Base-by-base conservation (phyloP, 2,888 invertebrate species). In the Lutraria lutraria region DNA sequence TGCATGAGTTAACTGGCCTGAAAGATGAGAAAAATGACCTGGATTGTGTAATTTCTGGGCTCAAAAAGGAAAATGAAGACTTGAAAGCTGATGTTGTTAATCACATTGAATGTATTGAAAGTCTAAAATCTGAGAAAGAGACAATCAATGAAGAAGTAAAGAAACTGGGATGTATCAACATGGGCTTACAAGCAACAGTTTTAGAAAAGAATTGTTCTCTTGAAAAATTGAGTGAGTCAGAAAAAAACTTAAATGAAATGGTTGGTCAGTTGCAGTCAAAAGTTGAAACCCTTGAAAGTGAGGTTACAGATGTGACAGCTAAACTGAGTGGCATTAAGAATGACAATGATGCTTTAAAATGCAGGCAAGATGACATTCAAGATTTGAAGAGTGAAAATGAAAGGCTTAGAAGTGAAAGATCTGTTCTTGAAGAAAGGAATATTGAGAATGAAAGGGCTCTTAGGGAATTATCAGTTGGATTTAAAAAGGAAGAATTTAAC, bases 361-460 rank as follows among this genome's bases (percentile, higher is more conserved):
- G 19, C 52, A 29, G 25, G 21, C 4, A 29, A 31, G 34, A 81
- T 54, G 81, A 81, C 79, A 12, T 31, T 15, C 29, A 53, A 16
- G 0, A 25, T 21, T 19, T 84, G 29, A 72, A 60, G 34, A 25
- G 79, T 79, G 76, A 76, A 34, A 80, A 80, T 80, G 85, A 88
- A 79, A 72, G 87, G 10, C 56, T 93, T 13, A 89, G 88, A 76
- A 82, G n/a, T 25, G 81, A 93, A 80, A 25, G 90, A 16, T 79
- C 87, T 21, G 68, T 82, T 15, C 52, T 91, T 31, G 82, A 87
- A n/a, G 88, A 88, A 43, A 92, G 91, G 68, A 94, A 91, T 81
- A 81, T 80, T 79, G 90, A 91, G 52, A 89, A 92, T 83, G 91
- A 93, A 83, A 88, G 89, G 91, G 90, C 90, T 25, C 80, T 92